phyloP scores from a whole-genome alignment of 2,888 invertebrate species.

The Philonicus albiceps region DNA sequence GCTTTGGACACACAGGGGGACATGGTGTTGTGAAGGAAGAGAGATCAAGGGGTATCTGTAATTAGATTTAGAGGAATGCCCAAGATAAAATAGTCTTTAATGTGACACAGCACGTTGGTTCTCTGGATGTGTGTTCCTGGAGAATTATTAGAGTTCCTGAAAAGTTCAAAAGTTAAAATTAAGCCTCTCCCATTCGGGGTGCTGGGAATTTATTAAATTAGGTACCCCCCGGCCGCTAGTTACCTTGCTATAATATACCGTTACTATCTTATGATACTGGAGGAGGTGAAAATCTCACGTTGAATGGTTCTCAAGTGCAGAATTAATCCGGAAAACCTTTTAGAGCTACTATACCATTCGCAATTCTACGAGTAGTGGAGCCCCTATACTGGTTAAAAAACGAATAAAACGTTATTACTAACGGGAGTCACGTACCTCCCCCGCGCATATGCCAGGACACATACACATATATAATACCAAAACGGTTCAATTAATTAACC shows the following conservation, averaged over 20 bases:
- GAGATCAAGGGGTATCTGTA: background rate
- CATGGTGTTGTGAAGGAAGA: background rate
- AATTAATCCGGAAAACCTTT: constrained; percentile 9
- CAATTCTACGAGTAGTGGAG: background rate
- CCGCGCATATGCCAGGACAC: background rate
- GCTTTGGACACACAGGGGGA: background rate
- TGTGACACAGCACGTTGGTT: background rate
- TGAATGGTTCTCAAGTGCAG: constrained; percentile 3
- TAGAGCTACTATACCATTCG: background rate
- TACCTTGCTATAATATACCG: background rate
- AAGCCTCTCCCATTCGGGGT: background rate
- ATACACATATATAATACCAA: background rate
- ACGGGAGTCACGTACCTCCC: background rate
- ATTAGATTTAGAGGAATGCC: background rate
- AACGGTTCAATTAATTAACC: constrained; percentile 21
- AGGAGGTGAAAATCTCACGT: background rate
- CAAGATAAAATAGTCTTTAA: background rate
- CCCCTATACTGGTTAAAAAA: background rate
- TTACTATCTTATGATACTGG: background rate
- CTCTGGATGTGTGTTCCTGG: background rate
- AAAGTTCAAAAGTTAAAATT: background rate
- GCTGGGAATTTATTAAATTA: background rate
- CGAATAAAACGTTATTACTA: background rate
- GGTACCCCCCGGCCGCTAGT: background rate
- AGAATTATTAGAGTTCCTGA: background rate